phyloP scores from a whole-genome alignment of 2,888 invertebrate genomes.

The Eupelmus urozonus region DNA sequence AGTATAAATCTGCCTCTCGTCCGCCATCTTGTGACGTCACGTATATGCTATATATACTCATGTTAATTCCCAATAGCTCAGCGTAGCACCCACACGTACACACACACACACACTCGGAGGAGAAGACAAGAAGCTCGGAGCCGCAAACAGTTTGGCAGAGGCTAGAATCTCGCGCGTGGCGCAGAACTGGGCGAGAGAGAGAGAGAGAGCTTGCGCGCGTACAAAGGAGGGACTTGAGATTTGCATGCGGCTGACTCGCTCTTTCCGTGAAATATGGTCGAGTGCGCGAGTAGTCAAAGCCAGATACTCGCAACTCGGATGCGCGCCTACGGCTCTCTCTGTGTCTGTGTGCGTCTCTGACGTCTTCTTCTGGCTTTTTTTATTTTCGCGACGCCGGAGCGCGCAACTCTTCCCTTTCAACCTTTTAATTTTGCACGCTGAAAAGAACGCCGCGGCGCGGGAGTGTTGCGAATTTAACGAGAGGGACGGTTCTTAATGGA shows the following conservation, averaged over 20 bases:
- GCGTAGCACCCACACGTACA: too few species aligned
- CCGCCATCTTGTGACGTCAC: too few species aligned
- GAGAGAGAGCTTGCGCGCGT: too few species aligned
- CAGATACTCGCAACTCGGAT: constrained; percentile 35
- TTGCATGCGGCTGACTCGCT: constrained; percentile 53
- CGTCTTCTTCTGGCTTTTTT: constrained; percentile 10
- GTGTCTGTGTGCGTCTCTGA: not conserved
- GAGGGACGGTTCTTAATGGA: constrained; percentile 25
- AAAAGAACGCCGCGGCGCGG: not conserved
- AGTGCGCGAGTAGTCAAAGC: constrained; percentile 56
- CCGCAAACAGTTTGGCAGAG: constrained; percentile 33
- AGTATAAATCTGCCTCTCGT: too few species aligned
- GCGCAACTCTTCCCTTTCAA: too few species aligned
- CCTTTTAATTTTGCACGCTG: constrained; percentile 2
- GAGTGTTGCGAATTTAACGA: constrained; percentile 49
- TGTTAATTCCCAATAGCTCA: too few species aligned
- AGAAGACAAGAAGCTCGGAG: constrained; percentile 10
- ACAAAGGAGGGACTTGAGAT: constrained; percentile 53
- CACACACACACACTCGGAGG: too few species aligned
- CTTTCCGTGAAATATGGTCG: constrained; percentile 41
- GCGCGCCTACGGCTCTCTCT: constrained; percentile 12
- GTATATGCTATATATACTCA: too few species aligned
- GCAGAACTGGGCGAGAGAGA: too few species aligned
- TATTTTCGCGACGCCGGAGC: constrained; percentile 3
- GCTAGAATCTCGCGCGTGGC: constrained; percentile 32